Evolutionary conservation across 2,113 vertebrate species (phyloP).

Genomic region (Cnemophilus loriae): DNA sequence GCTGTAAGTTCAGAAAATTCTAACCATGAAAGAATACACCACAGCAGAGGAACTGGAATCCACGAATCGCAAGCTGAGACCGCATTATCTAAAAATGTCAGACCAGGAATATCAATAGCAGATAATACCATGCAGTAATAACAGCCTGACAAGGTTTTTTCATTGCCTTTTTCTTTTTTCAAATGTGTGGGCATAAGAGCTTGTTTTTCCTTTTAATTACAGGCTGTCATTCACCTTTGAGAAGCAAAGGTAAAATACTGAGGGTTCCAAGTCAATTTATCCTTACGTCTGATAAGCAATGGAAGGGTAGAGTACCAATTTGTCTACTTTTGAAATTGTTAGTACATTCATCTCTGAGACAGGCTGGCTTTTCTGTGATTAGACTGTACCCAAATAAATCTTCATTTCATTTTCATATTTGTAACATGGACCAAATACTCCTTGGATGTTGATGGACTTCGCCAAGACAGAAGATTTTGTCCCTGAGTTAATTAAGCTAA

Average conservation of each 20-base stretch:
- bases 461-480: conserved; percentile 14
- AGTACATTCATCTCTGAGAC: conserved; percentile 22
- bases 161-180: neutral
- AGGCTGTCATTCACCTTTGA: conserved; percentile 25
- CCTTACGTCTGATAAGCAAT: conserved; percentile 20
- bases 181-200: neutral
- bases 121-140: neutral
- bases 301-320: conserved; percentile 25
- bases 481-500: conserved; percentile 35
- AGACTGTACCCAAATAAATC: conserved; percentile 29
- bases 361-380: conserved; percentile 8
- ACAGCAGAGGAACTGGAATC: conserved; percentile 28
- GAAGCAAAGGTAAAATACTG: conserved; percentile 7
- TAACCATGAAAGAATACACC: conserved; percentile 22
- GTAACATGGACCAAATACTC: neutral
- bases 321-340: conserved; percentile 46
- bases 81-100: conserved; percentile 27
- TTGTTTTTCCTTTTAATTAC: conserved; percentile 44
- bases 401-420: conserved; percentile 31
- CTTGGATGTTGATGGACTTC: neutral
- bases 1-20: neutral
- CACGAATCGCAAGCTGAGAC: conserved; percentile 5
- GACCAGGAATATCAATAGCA: conserved; percentile 25
- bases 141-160: neutral
- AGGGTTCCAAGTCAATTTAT: conserved; percentile 43